Percentiles rank a stretch among this genome's conserved stretches.
Evolutionary conservation across 92 coral and sea anemone species (phyloP).

Genomic region (Pocillopora grandis): DNA sequence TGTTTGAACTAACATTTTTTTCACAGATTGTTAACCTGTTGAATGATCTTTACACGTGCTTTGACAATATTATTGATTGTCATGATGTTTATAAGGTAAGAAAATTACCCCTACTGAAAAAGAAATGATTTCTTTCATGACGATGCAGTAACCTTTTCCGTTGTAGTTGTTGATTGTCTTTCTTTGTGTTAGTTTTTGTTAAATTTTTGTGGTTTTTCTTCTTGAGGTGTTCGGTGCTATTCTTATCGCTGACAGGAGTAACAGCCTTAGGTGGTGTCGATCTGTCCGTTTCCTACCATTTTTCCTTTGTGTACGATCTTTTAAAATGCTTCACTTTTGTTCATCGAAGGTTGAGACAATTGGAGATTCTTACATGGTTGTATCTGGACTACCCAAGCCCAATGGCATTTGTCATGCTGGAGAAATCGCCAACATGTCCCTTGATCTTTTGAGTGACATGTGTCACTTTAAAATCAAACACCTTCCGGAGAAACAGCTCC

Average conservation of each 20-base stretch:
- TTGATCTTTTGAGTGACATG: slow-evolving; percentile 80
- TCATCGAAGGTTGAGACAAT: slow-evolving; percentile 76
- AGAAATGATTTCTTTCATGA: neutral
- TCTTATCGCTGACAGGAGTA: no score
- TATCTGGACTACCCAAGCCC: slow-evolving; percentile 78
- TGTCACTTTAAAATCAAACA: slow-evolving; percentile 64
- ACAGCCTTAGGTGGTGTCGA: no score
- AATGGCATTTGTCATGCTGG: slow-evolving; percentile 81
- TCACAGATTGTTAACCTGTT: slow-evolving; percentile 79
- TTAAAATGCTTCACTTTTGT: neutral
- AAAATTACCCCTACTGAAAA: neutral
- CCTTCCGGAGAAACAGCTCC: slow-evolving; percentile 69
- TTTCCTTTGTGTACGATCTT: neutral
- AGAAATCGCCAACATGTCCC: slow-evolving; percentile 86
- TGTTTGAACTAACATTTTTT: neutral
- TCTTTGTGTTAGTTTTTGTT: neutral
- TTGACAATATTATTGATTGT: slow-evolving; percentile 73
- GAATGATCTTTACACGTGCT: slow-evolving; percentile 86
- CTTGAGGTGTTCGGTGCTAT: no score
- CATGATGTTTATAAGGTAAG: slow-evolving; percentile 89
- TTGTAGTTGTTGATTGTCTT: neutral
- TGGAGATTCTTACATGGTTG: slow-evolving; percentile 90
- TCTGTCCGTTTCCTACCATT: neutral
- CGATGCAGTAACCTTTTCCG: neutral
- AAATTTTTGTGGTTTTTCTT: no score